These are phyloP conservation scores for Spinibarbus caldwelli DNA, from an alignment of 2,797 vertebrate species.

Conservation along the genomic window DNA sequence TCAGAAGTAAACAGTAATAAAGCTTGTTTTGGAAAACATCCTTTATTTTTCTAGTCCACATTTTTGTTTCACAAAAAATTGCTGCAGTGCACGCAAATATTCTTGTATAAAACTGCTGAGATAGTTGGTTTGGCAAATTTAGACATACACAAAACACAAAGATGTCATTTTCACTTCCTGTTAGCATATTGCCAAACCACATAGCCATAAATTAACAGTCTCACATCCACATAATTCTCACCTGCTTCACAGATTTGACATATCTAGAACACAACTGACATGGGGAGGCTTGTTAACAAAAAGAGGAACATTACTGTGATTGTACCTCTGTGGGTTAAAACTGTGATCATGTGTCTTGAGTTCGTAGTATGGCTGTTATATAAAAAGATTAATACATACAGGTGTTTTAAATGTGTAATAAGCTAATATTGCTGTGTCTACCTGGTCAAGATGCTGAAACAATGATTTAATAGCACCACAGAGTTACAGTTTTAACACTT, in stretches of 20 bases:
- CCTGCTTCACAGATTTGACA: slow-evolving; percentile 1
- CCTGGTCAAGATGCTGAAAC: not conserved
- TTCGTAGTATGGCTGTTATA: not conserved
- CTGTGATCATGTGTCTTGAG: not conserved
- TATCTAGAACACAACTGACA: not conserved
- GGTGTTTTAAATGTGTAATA: not conserved
- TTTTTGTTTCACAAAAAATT: not conserved
- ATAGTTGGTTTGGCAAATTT: not conserved
- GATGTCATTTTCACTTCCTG: not conserved
- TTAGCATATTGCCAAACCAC: not conserved
- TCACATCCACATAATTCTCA: not conserved
- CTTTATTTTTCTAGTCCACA: not conserved
- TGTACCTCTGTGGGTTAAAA: not conserved
- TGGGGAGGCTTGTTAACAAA: not conserved
- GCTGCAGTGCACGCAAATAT: not conserved
- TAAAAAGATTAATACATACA: not conserved
- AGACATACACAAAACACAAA: not conserved
- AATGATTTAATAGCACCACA: not conserved
- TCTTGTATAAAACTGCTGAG: not conserved
- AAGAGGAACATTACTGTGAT: not conserved
- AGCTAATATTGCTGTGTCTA: no score
- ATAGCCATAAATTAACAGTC: not conserved
- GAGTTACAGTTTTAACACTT: not conserved
- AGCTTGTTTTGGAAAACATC: slow-evolving; percentile 27
- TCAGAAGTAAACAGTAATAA: slow-evolving; percentile 44